phyloP scores from a whole-genome alignment of 2,888 invertebrate genomes.

The Volucella inanis region DNA sequence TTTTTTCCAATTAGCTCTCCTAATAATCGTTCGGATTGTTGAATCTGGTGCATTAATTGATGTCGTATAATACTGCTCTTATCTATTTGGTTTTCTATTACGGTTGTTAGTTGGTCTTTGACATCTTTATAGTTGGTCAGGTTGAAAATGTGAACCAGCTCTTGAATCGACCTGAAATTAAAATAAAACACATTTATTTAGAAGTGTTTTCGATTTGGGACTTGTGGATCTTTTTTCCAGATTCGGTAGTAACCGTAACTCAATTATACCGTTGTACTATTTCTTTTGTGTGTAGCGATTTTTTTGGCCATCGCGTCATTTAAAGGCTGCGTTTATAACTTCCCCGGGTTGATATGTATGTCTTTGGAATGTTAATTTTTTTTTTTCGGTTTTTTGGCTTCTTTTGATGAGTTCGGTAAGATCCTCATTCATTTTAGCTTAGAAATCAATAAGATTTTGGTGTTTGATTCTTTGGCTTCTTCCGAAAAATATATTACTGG shows the following conservation, averaged over 20 bases:
- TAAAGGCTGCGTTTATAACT: too few relatives aligned
- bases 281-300: constrained; percentile 3
- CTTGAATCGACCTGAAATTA: not conserved
- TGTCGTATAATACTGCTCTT: not conserved
- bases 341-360: too few relatives aligned
- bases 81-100: not conserved
- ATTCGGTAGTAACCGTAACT: constrained; percentile 6
- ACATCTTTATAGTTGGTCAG: not conserved
- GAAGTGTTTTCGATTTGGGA: constrained; percentile 19
- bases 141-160: not conserved
- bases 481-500: too few relatives aligned
- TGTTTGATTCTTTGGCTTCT: too few relatives aligned
- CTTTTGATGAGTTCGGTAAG: too few relatives aligned
- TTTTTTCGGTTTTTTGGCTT: too few relatives aligned
- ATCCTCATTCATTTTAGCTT: too few relatives aligned
- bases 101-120: not conserved
- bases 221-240: constrained; percentile 19
- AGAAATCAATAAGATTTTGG: too few relatives aligned
- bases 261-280: constrained; percentile 10
- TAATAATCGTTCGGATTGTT: not conserved
- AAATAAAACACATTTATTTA: not conserved
- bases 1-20: not conserved
- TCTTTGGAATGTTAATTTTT: too few relatives aligned
- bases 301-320: not conserved
- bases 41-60: not conserved